Evolutionary conservation across 2,113 vertebrate genomes (phyloP).

Genomic region (Haemorhous mexicanus): DNA sequence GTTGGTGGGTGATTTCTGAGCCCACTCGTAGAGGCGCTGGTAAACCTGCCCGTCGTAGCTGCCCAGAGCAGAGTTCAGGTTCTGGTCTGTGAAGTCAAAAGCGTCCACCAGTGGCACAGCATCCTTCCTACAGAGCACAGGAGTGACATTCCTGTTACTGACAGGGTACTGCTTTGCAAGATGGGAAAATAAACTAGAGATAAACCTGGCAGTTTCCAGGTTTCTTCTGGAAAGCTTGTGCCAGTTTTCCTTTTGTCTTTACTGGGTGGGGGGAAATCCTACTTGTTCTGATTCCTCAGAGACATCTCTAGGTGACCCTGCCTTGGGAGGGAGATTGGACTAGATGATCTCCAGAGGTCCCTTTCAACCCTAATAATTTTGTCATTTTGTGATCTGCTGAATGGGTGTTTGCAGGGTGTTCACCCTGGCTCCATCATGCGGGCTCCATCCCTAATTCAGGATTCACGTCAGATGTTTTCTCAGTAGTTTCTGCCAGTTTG

Average conservation of each 20-base stretch:
- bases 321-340: background rate
- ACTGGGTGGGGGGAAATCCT: background rate
- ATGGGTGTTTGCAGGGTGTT: background rate
- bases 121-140: constrained; percentile 68
- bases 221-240: background rate
- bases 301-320: background rate
- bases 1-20: constrained; percentile 73
- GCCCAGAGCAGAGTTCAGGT: constrained; percentile 74
- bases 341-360: background rate
- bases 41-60: constrained; percentile 75
- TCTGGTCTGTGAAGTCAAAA: constrained; percentile 75
- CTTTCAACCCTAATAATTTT: background rate
- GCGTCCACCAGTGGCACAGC: constrained; percentile 78
- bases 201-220: background rate
- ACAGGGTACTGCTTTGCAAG: background rate
- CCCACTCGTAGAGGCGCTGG: constrained; percentile 76
- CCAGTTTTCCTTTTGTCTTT: background rate
- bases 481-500: background rate
- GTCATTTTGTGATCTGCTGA: background rate
- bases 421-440: background rate
- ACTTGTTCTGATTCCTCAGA: background rate
- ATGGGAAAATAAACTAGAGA: background rate
- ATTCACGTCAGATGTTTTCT: background rate
- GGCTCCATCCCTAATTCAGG: background rate
- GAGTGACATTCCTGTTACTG: background rate